These are phyloP conservation scores for Heliconius hortense DNA, from an alignment of 2,888 invertebrate genomes.

Conservation along the genomic window DNA sequence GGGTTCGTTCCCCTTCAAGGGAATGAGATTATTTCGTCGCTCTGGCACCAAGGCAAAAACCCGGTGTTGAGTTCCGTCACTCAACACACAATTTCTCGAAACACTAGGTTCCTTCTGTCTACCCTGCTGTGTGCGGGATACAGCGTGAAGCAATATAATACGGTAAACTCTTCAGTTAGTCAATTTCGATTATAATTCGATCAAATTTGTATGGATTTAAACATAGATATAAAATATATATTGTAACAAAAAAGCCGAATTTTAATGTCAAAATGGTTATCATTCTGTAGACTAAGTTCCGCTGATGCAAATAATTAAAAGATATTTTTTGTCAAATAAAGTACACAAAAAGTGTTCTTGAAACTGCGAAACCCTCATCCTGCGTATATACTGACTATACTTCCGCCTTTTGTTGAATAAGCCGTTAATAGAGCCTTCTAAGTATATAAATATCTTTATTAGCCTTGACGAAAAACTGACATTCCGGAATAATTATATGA, in stretches of 20 bases:
- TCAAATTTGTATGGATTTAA: background rate
- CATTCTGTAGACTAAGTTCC: background rate
- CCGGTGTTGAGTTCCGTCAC: too few relatives aligned
- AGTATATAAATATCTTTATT: conserved; percentile 4
- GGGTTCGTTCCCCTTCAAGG: too few relatives aligned
- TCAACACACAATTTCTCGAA: too few relatives aligned
- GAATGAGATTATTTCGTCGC: too few relatives aligned
- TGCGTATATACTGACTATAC: background rate
- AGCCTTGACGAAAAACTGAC: conserved; percentile 11
- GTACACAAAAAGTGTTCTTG: conserved; percentile 9
- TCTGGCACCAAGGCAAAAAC: too few relatives aligned
- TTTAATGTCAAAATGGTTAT: background rate
- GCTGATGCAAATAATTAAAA: background rate
- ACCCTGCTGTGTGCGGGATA: too few relatives aligned
- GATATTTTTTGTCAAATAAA: background rate
- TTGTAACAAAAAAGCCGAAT: background rate
- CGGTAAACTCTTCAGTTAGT: background rate
- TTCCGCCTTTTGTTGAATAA: conserved; percentile 19
- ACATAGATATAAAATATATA: too few relatives aligned
- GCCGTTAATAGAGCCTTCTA: conserved; percentile 10
- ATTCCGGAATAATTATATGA: conserved; percentile 9
- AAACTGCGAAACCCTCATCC: conserved; percentile 13
- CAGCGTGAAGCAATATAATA: background rate
- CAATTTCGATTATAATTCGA: background rate
- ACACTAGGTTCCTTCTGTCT: too few relatives aligned